Base-by-base conservation (phyloP, 2,888 invertebrate genomes). In the Drosophila pegasa region DNA sequence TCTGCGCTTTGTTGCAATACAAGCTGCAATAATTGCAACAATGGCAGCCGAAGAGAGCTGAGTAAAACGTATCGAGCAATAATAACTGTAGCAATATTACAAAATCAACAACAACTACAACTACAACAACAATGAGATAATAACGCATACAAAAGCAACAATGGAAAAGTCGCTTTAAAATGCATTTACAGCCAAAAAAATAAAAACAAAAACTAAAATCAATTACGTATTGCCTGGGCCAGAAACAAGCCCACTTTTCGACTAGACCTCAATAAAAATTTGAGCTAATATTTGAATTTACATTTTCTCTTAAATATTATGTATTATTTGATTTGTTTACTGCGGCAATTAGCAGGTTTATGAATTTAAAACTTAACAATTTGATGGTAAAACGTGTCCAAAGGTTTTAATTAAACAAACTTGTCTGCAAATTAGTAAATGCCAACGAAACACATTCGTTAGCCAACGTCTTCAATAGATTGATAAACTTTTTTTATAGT, bases 51-150 rank as follows among this genome's bases (percentile, higher is more conserved):
- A 65, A 62, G 68, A 57, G 78, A 71, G 67, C 75, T 75, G 75
- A 75, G 70, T 67, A 85, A 79, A 87, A 71, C 72, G 78, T 70
- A 75, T 75, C 78, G 64, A 37, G 87, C 72, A 82, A 84, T 81
- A 82, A 87, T 87, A 82, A 87, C 85, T 82, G 79, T 81, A 75
- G 87, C 79, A 76, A 78, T 84, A 87, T 87, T 87, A 85, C 87
- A 75, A 87, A 82, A 87, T 85, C 85, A 71, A 7, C 75, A 31
- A 40, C 79, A 45, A 67, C 59, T 56, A 37, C 57, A 61, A 43
- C 54, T 20, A 40, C 18, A 37, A 57, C 48, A 74, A 76, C 73
- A 75, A 70, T 61, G 52, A 56, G 75, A 75, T 61, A 75, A 75
- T 69, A 75, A 75, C 50, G 56, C 56, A 50, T 41, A 55, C 18